Evolutionary conservation across 1,140 invertebrate genomes (phyloP).

Genomic region (Lysiphlebus fabarum): DNA sequence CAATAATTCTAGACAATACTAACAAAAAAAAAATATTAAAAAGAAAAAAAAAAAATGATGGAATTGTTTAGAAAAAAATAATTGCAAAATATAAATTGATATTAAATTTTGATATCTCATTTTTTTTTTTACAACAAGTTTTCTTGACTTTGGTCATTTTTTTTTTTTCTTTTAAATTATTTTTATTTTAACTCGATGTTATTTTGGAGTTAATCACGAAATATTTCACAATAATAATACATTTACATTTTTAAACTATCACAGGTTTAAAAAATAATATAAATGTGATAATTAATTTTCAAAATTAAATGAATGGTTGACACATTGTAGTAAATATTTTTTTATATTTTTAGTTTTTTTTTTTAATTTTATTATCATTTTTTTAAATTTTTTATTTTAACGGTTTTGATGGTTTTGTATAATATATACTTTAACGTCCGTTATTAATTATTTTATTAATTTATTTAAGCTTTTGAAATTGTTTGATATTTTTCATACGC

Average conservation of each 20-base stretch:
- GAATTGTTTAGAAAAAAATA: too few relatives aligned
- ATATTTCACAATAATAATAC: too few relatives aligned
- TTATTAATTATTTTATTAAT: conserved; percentile 23
- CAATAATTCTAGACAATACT: too few relatives aligned
- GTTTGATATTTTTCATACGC: conserved; percentile 70
- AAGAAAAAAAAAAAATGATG: too few relatives aligned
- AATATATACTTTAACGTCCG: conserved; percentile 11
- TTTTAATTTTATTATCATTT: conserved; percentile 17
- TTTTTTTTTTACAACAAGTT: too few relatives aligned
- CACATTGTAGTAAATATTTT: conserved; percentile 23
- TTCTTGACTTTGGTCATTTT: too few relatives aligned
- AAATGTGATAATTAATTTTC: conserved; percentile 26
- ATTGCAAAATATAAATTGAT: too few relatives aligned
- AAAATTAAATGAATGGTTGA: conserved; percentile 43
- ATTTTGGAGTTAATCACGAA: too few relatives aligned
- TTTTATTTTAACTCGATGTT: too few relatives aligned
- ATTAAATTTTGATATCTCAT: too few relatives aligned
- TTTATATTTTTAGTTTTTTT: conserved; percentile 17
- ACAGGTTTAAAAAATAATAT: conserved; percentile 45
- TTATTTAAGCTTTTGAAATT: conserved; percentile 64
- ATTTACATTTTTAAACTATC: conserved; percentile 37
- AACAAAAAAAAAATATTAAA: too few relatives aligned
- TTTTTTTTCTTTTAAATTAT: too few relatives aligned
- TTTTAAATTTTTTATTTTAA: conserved; percentile 14
- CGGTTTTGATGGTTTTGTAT: not conserved